Base-by-base conservation (phyloP, 1,140 invertebrate genomes). In the Agrypnia vestita region DNA sequence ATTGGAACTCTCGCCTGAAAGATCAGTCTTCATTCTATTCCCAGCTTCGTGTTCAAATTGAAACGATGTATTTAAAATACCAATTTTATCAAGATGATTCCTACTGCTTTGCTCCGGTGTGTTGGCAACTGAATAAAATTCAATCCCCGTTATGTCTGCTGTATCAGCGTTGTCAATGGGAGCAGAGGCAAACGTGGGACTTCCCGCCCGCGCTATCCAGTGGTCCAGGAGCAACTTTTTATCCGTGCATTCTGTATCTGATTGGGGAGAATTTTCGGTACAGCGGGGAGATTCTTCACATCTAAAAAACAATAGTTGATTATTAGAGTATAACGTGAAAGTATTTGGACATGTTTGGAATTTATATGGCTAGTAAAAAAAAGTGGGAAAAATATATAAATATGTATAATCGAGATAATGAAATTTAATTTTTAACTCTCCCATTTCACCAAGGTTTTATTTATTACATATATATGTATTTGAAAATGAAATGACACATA, bases 201-300 rank as follows among this genome's bases (percentile, higher is more conserved):
- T 86, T 17, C 87, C 88, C 21, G 88, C 86, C 82, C 86, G 85
- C 64, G 88, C 88, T 75, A 90, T 89, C 88, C 89, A 90, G 84
- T 90, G 88, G 74, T 90, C 88, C 62, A 90, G 81, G 25, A 90
- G 80, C 74, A 90, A 86, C 67, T 90, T 90, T 85, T 90, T 90
- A 80, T 90, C 88, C 13, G 88, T 87, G 79, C 87, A 89, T 64
- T 89, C 86, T 77, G 79, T 86, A 46, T 85, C 84, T 11, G 78
- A 83, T 43, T 84, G 80, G 4, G 84, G 79, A 46, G 79, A 83
- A 44, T 59, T 73, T 67, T 83, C 78, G 35, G 71, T 64, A 61
- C 19, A 55, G 6, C 19, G 15, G 35, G 79, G 71, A 17, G 77
- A 53, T 55, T 69, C 76, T 64, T 80, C 79, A 76, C 51, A 53